Conservation (phyloP, 2,888 invertebrate species). For the Acrobasis suavella region DNA sequence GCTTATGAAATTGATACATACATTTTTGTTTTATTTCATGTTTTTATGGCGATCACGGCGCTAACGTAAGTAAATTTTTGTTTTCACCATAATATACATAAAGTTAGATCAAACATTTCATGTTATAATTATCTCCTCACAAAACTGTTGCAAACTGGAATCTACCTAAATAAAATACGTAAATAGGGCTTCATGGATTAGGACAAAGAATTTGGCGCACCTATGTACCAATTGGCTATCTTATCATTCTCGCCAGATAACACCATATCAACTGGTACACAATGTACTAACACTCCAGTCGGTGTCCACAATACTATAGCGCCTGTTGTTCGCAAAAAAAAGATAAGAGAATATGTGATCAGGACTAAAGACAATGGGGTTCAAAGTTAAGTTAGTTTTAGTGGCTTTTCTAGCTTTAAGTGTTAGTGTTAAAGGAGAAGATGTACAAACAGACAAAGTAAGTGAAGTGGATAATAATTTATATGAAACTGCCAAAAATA, state of each 20-base stretch:
- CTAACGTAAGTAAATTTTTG: too few species aligned
- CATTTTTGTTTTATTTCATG: too few species aligned
- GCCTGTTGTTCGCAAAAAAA: conserved; percentile 63
- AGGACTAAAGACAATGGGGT: conserved; percentile 62
- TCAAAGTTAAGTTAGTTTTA: conserved; percentile 60
- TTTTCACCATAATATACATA: too few species aligned
- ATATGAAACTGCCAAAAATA: conserved; percentile 25
- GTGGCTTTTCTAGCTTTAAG: conserved; percentile 59
- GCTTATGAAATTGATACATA: too few species aligned
- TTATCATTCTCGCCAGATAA: conserved; percentile 76
- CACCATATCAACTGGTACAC: conserved; percentile 70
- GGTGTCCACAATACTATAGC: conserved; percentile 58
- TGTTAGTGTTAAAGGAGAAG: conserved; percentile 68
- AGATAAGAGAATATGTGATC: conserved; percentile 61
- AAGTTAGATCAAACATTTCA: neutral
- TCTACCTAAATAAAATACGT: conserved; percentile 34
- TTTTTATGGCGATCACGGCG: too few species aligned
- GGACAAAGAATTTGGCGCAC: conserved; percentile 82
- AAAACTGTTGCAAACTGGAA: neutral
- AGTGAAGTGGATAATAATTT: conserved; percentile 34
- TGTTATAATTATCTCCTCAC: neutral
- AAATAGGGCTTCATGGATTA: conserved; percentile 60
- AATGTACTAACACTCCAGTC: conserved; percentile 63
- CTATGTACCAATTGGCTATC: conserved; percentile 78
- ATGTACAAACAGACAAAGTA: conserved; percentile 42